Evolutionary conservation across 2,888 invertebrate genomes (phyloP).

Genomic region (Spodoptera picta): DNA sequence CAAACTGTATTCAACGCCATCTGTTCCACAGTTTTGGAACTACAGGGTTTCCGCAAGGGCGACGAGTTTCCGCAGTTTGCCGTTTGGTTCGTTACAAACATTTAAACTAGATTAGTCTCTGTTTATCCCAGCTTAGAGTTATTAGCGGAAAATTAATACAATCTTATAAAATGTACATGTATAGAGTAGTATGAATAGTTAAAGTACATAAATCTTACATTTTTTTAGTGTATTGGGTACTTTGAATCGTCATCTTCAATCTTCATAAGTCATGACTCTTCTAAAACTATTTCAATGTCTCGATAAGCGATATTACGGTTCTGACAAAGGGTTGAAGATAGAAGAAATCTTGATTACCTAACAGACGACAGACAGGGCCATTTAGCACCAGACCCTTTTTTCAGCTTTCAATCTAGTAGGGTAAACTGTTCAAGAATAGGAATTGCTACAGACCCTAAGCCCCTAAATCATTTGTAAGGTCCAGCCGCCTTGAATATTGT

Average conservation of each 20-base stretch:
- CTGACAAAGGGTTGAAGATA: constrained; percentile 14
- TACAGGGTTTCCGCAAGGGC: constrained; percentile 8
- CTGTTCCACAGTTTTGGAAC: constrained; percentile 36
- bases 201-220: too few species aligned
- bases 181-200: too few species aligned
- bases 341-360: constrained; percentile 25
- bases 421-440: constrained; percentile 27
- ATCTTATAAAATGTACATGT: too few species aligned
- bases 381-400: constrained; percentile 7
- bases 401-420: constrained; percentile 17
- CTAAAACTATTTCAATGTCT: constrained; percentile 6
- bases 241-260: too few species aligned
- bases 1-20: constrained; percentile 33
- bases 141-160: too few species aligned
- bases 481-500: constrained; percentile 15
- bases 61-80: constrained; percentile 25
- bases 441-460: constrained; percentile 28
- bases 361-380: constrained; percentile 16
- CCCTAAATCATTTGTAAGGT: constrained; percentile 36
- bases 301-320: constrained; percentile 16
- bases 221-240: too few species aligned
- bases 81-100: constrained; percentile 14
- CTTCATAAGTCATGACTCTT: not conserved
- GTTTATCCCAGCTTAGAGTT: not conserved
- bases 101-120: constrained; percentile 22